A percentile compares a stretch with the other conserved stretches of the same genome.
These are phyloP conservation scores for Theretra japonica DNA, from an alignment of 2,888 invertebrate genomes.

Conservation along the genomic window DNA sequence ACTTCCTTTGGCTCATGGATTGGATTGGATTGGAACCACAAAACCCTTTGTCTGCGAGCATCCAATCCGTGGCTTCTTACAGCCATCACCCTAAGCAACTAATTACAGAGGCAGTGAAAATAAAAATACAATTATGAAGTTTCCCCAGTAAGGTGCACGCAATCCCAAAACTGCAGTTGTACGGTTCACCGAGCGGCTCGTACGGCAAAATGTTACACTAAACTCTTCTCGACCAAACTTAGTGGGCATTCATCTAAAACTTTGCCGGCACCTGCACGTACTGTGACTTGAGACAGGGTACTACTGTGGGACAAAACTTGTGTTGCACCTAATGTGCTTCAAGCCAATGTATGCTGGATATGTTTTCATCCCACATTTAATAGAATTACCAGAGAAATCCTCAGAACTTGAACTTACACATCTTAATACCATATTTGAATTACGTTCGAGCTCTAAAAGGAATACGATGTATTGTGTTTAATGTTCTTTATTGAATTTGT, in stretches of 20 bases:
- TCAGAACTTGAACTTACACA: too few relatives aligned
- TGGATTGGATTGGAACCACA: too few relatives aligned
- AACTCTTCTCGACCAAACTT: conserved; percentile 68
- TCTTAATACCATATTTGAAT: too few relatives aligned
- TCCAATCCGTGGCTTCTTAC: too few relatives aligned
- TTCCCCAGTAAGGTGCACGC: conserved; percentile 27
- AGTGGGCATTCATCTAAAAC: conserved; percentile 76
- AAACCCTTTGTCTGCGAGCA: too few relatives aligned
- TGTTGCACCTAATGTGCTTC: conserved; percentile 28
- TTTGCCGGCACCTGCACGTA: conserved; percentile 67
- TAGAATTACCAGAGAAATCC: not conserved
- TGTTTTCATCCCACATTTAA: conserved; percentile 1
- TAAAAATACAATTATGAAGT: not conserved
- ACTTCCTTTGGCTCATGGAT: too few relatives aligned
- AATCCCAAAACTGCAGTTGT: conserved; percentile 44
- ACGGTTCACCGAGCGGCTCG: conserved; percentile 46
- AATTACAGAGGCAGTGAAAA: not conserved
- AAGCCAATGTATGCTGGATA: not conserved
- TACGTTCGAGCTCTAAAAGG: too few relatives aligned
- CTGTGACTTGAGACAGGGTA: conserved; percentile 49
- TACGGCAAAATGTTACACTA: conserved; percentile 58
- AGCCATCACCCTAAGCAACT: too few relatives aligned
- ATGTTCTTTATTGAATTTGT: too few relatives aligned
- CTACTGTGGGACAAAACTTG: conserved; percentile 27
- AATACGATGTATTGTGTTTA: too few relatives aligned